A percentile compares a stretch with the other conserved stretches of the same genome.
phyloP scores from a whole-genome alignment of 2,797 vertebrate genomes.

The Anabas testudineus region DNA sequence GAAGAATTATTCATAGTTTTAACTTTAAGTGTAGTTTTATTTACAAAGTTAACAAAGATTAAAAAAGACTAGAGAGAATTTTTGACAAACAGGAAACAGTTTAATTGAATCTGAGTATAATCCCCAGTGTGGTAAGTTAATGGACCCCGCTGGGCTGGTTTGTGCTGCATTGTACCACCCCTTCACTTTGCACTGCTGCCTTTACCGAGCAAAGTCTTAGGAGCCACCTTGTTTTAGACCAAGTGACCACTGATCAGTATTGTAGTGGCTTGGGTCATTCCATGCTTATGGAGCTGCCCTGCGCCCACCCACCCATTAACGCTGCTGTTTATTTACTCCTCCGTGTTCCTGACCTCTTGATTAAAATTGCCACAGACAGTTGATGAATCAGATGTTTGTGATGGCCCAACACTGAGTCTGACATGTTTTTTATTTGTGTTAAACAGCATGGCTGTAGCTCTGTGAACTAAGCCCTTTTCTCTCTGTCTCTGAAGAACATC shows the following conservation, averaged over 20 bases:
- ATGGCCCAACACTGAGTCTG: background rate
- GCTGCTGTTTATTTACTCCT: conserved; percentile 14
- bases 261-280: background rate
- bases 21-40: background rate
- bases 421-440: background rate
- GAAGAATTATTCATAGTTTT: background rate
- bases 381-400: background rate
- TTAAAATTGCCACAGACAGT: background rate
- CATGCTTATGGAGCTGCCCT: background rate
- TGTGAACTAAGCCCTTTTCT: background rate
- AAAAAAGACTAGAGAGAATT: no score
- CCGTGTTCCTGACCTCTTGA: conserved; percentile 16
- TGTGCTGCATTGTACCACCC: no score
- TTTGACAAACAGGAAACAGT: background rate
- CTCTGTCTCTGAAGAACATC: background rate
- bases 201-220: background rate
- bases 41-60: no score
- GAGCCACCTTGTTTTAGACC: background rate
- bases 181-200: background rate
- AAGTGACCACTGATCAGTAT: background rate
- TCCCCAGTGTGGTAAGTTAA: no score
- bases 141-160: no score
- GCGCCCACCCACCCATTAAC: no score
- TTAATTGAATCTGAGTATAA: no score
- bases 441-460: background rate